phyloP scores from a whole-genome alignment of 2,888 invertebrate genomes.

The Eupithecia insigniata region DNA sequence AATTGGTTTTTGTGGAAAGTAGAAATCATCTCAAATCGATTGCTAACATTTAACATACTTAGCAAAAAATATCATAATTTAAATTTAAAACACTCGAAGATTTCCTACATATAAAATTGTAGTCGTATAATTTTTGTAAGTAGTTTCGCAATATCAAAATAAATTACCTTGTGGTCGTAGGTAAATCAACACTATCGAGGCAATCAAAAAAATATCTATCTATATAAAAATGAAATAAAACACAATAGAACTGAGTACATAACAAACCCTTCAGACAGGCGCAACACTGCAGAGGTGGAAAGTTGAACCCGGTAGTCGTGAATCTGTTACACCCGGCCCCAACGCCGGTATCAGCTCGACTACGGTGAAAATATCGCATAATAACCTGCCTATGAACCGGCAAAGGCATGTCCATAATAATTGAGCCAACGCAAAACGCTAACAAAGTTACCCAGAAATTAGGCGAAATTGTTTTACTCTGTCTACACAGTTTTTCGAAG shows the following conservation, averaged over 20 bases:
- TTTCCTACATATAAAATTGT: background rate
- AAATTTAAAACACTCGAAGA: background rate
- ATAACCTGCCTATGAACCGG: conserved; percentile 57
- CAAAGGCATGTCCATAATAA: conserved; percentile 57
- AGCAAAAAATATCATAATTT: background rate
- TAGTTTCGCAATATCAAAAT: background rate
- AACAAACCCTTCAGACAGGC: conserved; percentile 36
- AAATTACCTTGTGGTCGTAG: background rate
- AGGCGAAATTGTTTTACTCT: conserved; percentile 24
- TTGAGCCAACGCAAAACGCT: conserved; percentile 40
- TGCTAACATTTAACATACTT: background rate
- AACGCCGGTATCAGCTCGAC: conserved; percentile 63
- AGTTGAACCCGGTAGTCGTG: conserved; percentile 50
- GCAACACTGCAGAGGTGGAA: conserved; percentile 44
- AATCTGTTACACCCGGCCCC: conserved; percentile 52
- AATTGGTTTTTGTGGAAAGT: background rate
- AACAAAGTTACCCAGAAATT: conserved; percentile 38
- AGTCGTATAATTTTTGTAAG: background rate
- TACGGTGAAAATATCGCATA: conserved; percentile 63
- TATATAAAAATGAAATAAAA: background rate
- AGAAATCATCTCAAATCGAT: background rate
- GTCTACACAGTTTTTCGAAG: conserved; percentile 23
- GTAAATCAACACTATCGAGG: background rate
- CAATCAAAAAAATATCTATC: background rate
- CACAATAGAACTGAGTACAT: conserved; percentile 19